Percentiles rank a stretch among this genome's conserved stretches.
Evolutionary conservation across 2,888 invertebrate genomes (phyloP).

Genomic region (Reticulitermes lucifugus): DNA sequence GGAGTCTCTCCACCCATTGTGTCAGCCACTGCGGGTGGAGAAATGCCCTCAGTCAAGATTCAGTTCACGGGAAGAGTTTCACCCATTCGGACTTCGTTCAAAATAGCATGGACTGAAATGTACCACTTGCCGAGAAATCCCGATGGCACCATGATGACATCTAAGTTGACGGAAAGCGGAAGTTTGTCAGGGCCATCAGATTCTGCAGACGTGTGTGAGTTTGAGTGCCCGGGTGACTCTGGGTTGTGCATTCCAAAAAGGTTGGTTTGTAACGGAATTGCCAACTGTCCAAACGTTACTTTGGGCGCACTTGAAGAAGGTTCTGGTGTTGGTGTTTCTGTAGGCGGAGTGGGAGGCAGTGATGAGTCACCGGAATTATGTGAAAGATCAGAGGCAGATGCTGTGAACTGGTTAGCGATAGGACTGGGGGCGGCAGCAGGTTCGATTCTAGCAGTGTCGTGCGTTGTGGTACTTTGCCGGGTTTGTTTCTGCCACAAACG

Average conservation of each 20-base stretch:
- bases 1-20: conserved; percentile 47
- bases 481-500: conserved; percentile 71
- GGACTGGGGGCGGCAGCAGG: conserved; percentile 73
- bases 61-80: conserved; percentile 72
- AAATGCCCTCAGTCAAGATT: conserved; percentile 55
- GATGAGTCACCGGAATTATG: conserved; percentile 85
- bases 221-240: conserved; percentile 87
- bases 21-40: conserved; percentile 34
- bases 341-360: conserved; percentile 66
- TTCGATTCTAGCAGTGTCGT: conserved; percentile 68
- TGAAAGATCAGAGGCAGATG: conserved; percentile 64
- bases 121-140: conserved; percentile 87
- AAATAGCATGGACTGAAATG: conserved; percentile 91
- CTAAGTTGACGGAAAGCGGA: conserved; percentile 72
- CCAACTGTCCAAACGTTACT: conserved; percentile 82
- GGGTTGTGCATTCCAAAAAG: conserved; percentile 86
- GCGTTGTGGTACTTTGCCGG: conserved; percentile 71
- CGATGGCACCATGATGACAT: conserved; percentile 83
- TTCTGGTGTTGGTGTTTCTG: conserved; percentile 1
- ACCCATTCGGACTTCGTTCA: conserved; percentile 86
- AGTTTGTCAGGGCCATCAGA: conserved; percentile 53
- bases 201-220: conserved; percentile 77
- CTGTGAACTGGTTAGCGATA: conserved; percentile 73
- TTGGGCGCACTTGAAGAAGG: conserved; percentile 62
- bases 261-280: conserved; percentile 87